Conservation (phyloP, 1,140 invertebrate genomes). For the Drosophila ercepeae region DNA sequence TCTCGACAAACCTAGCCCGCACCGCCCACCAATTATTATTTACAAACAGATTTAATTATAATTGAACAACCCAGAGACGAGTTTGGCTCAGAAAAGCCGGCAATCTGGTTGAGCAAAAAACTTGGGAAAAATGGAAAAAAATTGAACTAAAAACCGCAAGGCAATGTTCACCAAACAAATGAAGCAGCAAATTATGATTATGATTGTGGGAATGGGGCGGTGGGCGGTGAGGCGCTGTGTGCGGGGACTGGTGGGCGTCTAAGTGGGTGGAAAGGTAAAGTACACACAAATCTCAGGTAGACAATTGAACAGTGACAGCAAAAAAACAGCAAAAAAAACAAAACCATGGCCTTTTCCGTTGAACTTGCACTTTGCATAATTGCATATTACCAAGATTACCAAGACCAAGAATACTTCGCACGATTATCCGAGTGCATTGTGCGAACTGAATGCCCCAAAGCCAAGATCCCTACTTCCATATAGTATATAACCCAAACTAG, state of each 20-base stretch:
- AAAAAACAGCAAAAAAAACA: slow-evolving; percentile 16
- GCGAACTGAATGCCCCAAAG: slow-evolving; percentile 41
- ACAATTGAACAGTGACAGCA: slow-evolving; percentile 19
- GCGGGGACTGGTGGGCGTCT: neutral
- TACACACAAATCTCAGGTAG: slow-evolving; percentile 15
- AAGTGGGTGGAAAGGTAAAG: slow-evolving; percentile 1
- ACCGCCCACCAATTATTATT: slow-evolving; percentile 76
- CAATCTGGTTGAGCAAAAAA: too few species aligned
- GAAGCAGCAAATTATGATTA: slow-evolving; percentile 62
- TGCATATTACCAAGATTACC: slow-evolving; percentile 46
- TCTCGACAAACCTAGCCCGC: slow-evolving; percentile 15
- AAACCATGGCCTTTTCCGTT: slow-evolving; percentile 62
- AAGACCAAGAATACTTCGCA: slow-evolving; percentile 62
- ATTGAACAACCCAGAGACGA: slow-evolving; percentile 47
- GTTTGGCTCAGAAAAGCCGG: neutral
- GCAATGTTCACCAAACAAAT: slow-evolving; percentile 45
- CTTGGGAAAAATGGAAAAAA: neutral
- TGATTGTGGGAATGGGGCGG: slow-evolving; percentile 6
- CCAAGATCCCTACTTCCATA: neutral
- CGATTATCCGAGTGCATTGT: slow-evolving; percentile 70
- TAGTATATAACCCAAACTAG: neutral
- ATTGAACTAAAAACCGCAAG: slow-evolving; percentile 45
- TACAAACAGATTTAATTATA: slow-evolving; percentile 79
- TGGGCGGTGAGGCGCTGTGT: too few species aligned
- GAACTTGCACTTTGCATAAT: slow-evolving; percentile 81